phyloP scores from a whole-genome alignment of 1,140 invertebrate species.

The Drosophila sp. region DNA sequence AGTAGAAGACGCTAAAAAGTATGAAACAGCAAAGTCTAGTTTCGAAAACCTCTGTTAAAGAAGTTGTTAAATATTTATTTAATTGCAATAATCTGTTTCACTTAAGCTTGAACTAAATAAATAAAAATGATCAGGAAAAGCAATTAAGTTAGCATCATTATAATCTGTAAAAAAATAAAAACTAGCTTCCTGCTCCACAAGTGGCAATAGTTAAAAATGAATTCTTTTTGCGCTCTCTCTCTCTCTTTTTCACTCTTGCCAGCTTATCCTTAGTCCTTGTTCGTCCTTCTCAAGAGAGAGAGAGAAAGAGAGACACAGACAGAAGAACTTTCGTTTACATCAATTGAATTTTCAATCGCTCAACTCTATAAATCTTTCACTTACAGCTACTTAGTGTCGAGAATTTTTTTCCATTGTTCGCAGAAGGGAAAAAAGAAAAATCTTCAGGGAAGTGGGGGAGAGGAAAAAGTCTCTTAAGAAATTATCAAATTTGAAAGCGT shows the following conservation, averaged over 20 bases:
- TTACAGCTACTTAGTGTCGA: conserved; percentile 56
- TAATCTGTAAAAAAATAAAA: not conserved
- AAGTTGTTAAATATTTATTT: too few relatives aligned
- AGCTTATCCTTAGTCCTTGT: not conserved
- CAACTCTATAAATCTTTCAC: conserved; percentile 55
- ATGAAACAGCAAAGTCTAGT: too few relatives aligned
- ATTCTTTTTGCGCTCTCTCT: conserved; percentile 29
- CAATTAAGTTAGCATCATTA: conserved; percentile 24
- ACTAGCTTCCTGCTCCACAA: conserved; percentile 29
- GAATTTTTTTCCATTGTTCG: conserved; percentile 31
- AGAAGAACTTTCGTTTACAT: conserved; percentile 17
- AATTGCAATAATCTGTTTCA: not conserved
- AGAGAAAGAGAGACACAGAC: not conserved
- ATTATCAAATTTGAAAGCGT: conserved; percentile 65
- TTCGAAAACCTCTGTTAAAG: too few relatives aligned
- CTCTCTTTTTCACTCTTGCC: not conserved
- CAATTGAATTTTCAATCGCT: conserved; percentile 40
- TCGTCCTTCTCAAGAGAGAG: not conserved
- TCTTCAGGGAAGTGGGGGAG: not conserved
- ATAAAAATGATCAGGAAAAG: conserved; percentile 24
- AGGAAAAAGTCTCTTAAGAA: conserved; percentile 58
- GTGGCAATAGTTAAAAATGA: conserved; percentile 56
- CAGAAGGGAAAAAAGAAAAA: not conserved
- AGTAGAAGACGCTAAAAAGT: too few relatives aligned
- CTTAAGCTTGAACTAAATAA: not conserved